Conservation (phyloP, 1,140 invertebrate species). For the Trichomalopsis sarcophagae region DNA sequence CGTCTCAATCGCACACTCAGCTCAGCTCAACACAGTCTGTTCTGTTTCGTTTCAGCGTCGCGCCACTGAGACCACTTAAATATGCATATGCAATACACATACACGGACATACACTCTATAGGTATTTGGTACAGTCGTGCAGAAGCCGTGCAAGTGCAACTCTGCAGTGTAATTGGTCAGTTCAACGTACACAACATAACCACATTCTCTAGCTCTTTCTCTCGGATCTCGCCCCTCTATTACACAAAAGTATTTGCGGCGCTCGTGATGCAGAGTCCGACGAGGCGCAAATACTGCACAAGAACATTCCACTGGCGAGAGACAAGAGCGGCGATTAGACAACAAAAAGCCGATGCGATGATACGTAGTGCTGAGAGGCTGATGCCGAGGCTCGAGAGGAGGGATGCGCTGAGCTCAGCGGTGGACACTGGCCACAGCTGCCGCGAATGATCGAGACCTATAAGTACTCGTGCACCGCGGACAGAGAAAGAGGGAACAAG, state of each 20-base stretch:
- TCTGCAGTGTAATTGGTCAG: not conserved
- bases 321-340: conserved; percentile 3
- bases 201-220: conserved; percentile 1
- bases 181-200: not conserved
- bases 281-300: not conserved
- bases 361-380: not conserved
- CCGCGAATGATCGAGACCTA: too few species aligned
- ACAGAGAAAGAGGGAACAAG: too few species aligned
- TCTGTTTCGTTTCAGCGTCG: not conserved
- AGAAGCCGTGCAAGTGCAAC: not conserved
- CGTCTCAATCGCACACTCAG: not conserved
- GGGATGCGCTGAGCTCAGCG: too few species aligned
- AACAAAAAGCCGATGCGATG: conserved; percentile 5
- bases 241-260: not conserved
- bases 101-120: too few species aligned
- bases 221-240: not conserved
- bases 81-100: too few species aligned
- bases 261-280: not conserved
- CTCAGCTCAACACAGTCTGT: not conserved
- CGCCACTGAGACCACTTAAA: too few species aligned
- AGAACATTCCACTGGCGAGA: conserved; percentile 9
- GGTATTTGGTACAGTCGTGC: too few species aligned
- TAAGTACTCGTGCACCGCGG: too few species aligned
- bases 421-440: too few species aligned
- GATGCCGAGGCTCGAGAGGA: too few species aligned